A percentile compares a stretch with the other conserved stretches of the same genome.
These are phyloP conservation scores for Troilus luridus DNA, from an alignment of 2,888 invertebrate genomes.

Conservation along the genomic window DNA sequence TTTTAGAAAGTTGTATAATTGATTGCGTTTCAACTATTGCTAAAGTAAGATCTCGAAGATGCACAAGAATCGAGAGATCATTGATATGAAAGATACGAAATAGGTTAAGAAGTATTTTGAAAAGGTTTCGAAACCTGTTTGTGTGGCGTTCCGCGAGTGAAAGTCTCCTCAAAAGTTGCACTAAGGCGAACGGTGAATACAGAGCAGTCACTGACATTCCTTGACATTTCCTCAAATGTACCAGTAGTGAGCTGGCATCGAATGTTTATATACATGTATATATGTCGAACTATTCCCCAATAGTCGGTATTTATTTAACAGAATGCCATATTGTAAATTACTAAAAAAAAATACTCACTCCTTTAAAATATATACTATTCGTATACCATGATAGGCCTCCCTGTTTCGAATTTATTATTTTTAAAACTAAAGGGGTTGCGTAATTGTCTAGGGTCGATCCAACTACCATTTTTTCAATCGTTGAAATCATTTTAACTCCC, in stretches of 20 bases:
- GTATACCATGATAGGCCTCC: too few species aligned
- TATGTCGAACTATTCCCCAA: not conserved
- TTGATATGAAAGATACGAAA: not conserved
- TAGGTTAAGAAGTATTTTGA: not conserved
- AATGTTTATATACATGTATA: not conserved
- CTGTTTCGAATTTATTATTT: too few species aligned
- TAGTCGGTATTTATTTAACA: not conserved
- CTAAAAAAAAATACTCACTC: too few species aligned
- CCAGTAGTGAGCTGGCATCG: not conserved
- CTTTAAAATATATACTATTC: too few species aligned
- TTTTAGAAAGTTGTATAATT: not conserved
- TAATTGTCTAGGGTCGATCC: too few species aligned
- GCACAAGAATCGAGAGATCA: not conserved
- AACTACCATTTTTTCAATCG: too few species aligned
- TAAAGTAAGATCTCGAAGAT: not conserved
- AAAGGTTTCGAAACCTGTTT: slow-evolving; percentile 13
- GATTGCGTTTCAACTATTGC: not conserved
- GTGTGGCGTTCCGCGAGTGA: slow-evolving; percentile 7
- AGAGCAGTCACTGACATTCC: not conserved
- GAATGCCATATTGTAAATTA: not conserved
- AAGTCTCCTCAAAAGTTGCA: slow-evolving; percentile 32
- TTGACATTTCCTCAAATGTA: slow-evolving; percentile 23
- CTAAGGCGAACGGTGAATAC: not conserved
- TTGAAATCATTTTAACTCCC: too few species aligned
- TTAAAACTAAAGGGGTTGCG: too few species aligned